A percentile compares a stretch with the other conserved stretches of the same genome.
phyloP scores from a whole-genome alignment of 35 echinoderm and acorn worm genomes.

The Chiridota heheva region DNA sequence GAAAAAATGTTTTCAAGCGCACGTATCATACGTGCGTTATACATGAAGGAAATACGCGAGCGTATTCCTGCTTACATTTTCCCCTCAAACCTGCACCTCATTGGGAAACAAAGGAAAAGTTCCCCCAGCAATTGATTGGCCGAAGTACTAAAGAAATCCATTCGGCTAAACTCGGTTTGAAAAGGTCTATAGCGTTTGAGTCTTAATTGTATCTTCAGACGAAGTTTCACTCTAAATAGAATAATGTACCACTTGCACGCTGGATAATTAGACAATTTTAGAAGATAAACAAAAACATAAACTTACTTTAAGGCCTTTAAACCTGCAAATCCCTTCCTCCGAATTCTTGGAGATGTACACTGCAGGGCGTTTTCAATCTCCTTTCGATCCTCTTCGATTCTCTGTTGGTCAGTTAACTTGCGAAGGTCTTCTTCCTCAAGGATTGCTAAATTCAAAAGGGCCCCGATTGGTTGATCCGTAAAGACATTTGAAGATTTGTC shows the following conservation, averaged over 20 bases:
- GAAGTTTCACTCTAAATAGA: not conserved
- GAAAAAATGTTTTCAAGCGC: too few relatives aligned
- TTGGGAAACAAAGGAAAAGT: too few relatives aligned
- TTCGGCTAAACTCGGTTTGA: not conserved
- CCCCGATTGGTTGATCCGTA: constrained; percentile 39
- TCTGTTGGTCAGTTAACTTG: constrained; percentile 29
- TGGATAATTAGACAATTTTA: not conserved
- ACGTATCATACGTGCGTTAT: too few relatives aligned
- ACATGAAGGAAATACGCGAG: too few relatives aligned
- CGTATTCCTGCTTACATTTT: too few relatives aligned
- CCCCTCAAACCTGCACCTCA: too few relatives aligned
- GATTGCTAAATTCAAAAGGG: constrained; percentile 2
- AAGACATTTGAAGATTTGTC: constrained; percentile 44
- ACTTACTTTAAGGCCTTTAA: constrained; percentile 47
- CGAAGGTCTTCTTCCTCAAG: constrained; percentile 2
- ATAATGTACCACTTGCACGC: not conserved
- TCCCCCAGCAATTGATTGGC: not conserved
- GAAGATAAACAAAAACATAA: not conserved
- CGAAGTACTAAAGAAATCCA: not conserved
- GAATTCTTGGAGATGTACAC: constrained; percentile 11
- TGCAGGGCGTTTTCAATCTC: constrained; percentile 56
- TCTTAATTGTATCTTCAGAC: not conserved
- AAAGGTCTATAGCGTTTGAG: not conserved
- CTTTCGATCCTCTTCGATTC: constrained; percentile 43
- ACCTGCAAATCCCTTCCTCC: constrained; percentile 24